Evolutionary conservation across 2,888 invertebrate genomes (phyloP).

Genomic region (Geotrupes spiniger): DNA sequence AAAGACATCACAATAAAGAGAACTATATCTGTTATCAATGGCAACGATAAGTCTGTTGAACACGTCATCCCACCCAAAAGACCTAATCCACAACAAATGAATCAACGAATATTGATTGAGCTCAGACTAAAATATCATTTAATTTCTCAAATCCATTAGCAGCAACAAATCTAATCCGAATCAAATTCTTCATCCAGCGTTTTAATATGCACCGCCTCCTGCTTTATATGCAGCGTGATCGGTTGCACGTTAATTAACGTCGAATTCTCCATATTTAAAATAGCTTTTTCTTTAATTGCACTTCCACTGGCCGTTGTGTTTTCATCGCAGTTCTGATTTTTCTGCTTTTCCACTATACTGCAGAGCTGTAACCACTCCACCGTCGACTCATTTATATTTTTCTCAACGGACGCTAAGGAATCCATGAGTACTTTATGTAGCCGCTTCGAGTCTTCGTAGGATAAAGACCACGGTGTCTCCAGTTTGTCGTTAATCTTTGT

Average conservation of each 20-base stretch:
- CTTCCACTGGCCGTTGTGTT: not conserved
- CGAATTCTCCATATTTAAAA: constrained; percentile 8
- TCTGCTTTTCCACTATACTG: constrained; percentile 13
- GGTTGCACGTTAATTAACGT: constrained; percentile 13
- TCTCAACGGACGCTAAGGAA: constrained; percentile 11
- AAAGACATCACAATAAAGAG: no score
- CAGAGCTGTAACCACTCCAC: constrained; percentile 22
- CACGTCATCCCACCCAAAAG: no score
- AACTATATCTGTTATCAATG: no score
- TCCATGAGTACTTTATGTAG: constrained; percentile 10
- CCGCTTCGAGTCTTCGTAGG: constrained; percentile 7
- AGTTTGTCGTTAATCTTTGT: no score
- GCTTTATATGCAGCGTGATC: constrained; percentile 12
- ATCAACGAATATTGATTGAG: no score
- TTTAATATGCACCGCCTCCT: not conserved
- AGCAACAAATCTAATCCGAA: constrained; percentile 9
- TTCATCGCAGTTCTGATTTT: not conserved
- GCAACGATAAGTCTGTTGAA: no score
- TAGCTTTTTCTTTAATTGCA: not conserved
- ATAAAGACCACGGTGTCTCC: not conserved
- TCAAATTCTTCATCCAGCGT: constrained; percentile 16
- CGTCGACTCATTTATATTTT: constrained; percentile 13
- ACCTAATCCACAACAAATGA: no score
- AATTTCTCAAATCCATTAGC: not conserved
- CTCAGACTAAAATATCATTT: no score